These are phyloP conservation scores for Strigamia crassipes DNA, from an alignment of 2,888 invertebrate genomes.

Conservation along the genomic window DNA sequence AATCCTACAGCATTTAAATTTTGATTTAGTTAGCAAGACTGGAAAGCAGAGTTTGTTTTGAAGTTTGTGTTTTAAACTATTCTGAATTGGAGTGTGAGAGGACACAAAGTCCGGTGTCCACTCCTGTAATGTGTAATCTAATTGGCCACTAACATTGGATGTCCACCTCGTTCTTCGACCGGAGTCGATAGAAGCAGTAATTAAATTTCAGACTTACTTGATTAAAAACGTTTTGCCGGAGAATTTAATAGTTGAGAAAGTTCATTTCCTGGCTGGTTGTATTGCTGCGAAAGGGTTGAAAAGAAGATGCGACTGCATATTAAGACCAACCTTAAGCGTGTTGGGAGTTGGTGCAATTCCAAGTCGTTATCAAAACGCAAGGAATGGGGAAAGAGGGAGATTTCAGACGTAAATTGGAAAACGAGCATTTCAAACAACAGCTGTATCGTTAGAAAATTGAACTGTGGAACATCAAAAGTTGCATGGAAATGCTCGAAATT, in stretches of 20 bases:
- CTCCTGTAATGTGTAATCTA: not conserved
- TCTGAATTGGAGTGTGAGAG: not conserved
- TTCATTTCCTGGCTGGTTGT: constrained; percentile 20
- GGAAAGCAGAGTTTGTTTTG: not conserved
- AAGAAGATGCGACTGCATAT: constrained; percentile 37
- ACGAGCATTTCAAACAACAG: constrained; percentile 37
- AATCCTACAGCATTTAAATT: not conserved
- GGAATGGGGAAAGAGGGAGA: constrained; percentile 32
- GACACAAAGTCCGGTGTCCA: not conserved
- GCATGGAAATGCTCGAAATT: constrained; percentile 14
- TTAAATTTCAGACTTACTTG: constrained; percentile 30
- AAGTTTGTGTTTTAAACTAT: not conserved
- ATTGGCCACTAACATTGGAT: constrained; percentile 10
- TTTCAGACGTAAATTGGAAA: constrained; percentile 36
- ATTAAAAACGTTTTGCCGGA: constrained; percentile 36
- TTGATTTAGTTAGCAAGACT: not conserved
- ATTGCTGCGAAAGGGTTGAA: constrained; percentile 34
- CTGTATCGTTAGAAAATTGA: constrained; percentile 35
- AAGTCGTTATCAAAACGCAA: constrained; percentile 42
- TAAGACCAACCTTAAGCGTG: constrained; percentile 40
- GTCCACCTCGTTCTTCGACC: not conserved
- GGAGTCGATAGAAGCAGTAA: not conserved
- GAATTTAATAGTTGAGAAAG: constrained; percentile 34
- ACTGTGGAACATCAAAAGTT: constrained; percentile 38
- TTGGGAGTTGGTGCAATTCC: constrained; percentile 42